Percentiles rank a stretch among this genome's conserved stretches.
These are phyloP conservation scores for Trichacis sp. DNA, from an alignment of 2,888 invertebrate genomes.

Conservation along the genomic window DNA sequence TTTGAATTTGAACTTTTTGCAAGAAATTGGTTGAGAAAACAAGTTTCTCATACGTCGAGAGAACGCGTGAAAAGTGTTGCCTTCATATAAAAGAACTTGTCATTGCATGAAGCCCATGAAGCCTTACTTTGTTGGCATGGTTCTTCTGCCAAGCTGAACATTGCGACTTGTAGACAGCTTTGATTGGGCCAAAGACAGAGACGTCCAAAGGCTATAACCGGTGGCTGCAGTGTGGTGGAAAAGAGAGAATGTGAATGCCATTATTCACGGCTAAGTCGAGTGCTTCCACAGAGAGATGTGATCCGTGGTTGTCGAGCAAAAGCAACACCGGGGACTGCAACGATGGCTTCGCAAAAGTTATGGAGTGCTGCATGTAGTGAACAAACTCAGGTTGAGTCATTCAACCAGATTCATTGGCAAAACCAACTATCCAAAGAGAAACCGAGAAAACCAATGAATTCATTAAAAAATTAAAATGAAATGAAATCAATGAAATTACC, in stretches of 20 bases:
- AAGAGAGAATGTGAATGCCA: neutral
- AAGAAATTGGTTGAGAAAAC: neutral
- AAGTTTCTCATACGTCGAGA: too few relatives aligned
- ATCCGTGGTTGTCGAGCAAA: constrained; percentile 9
- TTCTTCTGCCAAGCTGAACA: constrained; percentile 15
- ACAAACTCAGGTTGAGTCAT: constrained; percentile 3
- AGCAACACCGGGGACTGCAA: constrained; percentile 1
- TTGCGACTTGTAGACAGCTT: constrained; percentile 13
- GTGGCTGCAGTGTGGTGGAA: constrained; percentile 13
- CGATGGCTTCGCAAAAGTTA: neutral
- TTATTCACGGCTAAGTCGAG: too few relatives aligned
- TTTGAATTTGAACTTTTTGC: too few relatives aligned
- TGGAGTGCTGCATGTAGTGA: neutral
- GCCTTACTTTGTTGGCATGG: constrained; percentile 14
- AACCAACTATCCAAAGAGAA: too few relatives aligned
- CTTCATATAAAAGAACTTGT: too few relatives aligned
- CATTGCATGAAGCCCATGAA: too few relatives aligned
- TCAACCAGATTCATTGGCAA: constrained; percentile 16
- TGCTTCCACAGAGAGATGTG: neutral
- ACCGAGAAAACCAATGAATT: too few relatives aligned
- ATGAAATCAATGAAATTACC: too few relatives aligned
- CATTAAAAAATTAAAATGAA: too few relatives aligned
- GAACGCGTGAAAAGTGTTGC: too few relatives aligned
- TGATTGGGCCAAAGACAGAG: constrained; percentile 12
- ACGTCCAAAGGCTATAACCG: constrained; percentile 13